A percentile compares a stretch with the other conserved stretches of the same genome.
phyloP scores from a whole-genome alignment of 2,113 vertebrate genomes.

The Fulmarus glacialis region DNA sequence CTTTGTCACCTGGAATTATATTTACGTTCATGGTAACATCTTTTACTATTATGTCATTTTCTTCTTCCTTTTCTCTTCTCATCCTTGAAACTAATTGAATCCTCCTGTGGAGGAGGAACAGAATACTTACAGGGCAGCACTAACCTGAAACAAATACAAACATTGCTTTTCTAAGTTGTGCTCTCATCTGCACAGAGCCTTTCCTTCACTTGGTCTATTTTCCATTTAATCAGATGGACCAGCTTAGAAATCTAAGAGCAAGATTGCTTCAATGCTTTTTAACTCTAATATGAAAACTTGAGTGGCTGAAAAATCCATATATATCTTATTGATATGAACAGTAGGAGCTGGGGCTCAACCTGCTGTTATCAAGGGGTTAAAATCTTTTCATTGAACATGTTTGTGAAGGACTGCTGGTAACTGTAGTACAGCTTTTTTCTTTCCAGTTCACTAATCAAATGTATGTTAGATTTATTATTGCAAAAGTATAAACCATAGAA shows the following conservation, averaged over 20 bases:
- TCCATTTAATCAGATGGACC: neutral
- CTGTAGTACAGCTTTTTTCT: slow-evolving; percentile 64
- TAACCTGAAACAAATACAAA: neutral
- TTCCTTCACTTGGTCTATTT: neutral
- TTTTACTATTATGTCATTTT: neutral
- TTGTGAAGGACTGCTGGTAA: slow-evolving; percentile 66
- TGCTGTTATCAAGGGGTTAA: slow-evolving; percentile 68
- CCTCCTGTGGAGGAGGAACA: neutral
- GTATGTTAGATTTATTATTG: slow-evolving; percentile 95
- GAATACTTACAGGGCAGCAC: neutral
- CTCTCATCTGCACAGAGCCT: neutral
- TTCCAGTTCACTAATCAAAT: slow-evolving; percentile 85
- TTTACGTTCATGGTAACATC: neutral
- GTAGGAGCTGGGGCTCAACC: neutral
- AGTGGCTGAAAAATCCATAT: neutral
- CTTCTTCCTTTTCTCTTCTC: neutral
- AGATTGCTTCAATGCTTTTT: neutral
- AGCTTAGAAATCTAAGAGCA: neutral
- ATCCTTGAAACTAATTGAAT: neutral
- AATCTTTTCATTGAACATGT: slow-evolving; percentile 55
- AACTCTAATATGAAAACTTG: neutral
- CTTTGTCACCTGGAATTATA: neutral
- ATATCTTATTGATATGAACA: neutral
- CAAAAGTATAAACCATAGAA: slow-evolving; percentile 90
- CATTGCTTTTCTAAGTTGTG: neutral